These are phyloP conservation scores for Drosophila truncata DNA, from an alignment of 1,140 invertebrate genomes.

Conservation along the genomic window DNA sequence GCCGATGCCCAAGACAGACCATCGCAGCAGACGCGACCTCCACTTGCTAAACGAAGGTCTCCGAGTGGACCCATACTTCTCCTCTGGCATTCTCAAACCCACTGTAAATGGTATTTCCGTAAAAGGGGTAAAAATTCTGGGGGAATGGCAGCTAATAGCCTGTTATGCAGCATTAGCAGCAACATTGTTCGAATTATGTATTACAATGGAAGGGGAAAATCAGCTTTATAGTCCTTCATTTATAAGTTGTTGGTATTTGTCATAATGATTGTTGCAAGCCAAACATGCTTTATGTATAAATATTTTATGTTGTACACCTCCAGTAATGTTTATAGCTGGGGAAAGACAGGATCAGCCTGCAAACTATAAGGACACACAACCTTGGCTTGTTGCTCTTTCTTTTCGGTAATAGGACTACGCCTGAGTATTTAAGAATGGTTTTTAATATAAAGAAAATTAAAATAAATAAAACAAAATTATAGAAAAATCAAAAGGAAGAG, in stretches of 20 bases:
- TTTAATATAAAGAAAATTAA: too few relatives aligned
- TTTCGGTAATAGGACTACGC: neutral
- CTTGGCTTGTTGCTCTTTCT: neutral
- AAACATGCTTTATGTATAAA: neutral
- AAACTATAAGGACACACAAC: neutral
- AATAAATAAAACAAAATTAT: too few relatives aligned
- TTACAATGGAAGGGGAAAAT: neutral
- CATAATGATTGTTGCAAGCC: neutral
- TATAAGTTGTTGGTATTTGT: neutral
- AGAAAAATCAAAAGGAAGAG: too few relatives aligned
- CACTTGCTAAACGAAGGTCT: neutral
- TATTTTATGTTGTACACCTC: too few relatives aligned
- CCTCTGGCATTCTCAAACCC: neutral
- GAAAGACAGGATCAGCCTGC: neutral
- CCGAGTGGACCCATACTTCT: neutral
- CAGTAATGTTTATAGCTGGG: neutral
- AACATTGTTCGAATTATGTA: neutral
- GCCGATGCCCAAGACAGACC: neutral
- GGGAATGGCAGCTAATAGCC: neutral
- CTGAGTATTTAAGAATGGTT: too few relatives aligned
- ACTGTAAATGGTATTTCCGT: neutral
- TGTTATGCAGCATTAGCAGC: neutral
- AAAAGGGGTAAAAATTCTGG: too few relatives aligned
- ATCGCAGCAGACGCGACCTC: neutral
- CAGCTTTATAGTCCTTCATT: neutral